Base-by-base conservation (phyloP, 2,888 invertebrate species). In the Falcaria lacertinaria region DNA sequence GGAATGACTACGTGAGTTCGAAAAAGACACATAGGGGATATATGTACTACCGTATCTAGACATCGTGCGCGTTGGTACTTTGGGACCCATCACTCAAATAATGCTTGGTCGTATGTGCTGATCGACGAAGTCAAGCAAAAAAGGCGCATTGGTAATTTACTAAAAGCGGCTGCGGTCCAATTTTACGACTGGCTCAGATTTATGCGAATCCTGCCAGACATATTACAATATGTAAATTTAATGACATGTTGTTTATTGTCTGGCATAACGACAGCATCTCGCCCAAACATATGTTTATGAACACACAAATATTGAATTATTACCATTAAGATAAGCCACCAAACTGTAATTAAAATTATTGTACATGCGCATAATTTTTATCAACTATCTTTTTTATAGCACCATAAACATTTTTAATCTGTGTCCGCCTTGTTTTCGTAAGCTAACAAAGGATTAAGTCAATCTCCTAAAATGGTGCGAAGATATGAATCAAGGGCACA, bases 181-280 rank as follows among this genome's bases (percentile, higher is more conserved):
- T 71, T 75, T 75, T 74, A 73, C 65, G 69, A 67, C 61, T 53
- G 45, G 54, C 61, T 58, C 63, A 48, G 70, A 62, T 74, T 63
- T 59, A 54, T 57, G 64, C 62, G 60, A 63, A 72, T 72, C 64
- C 66, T 71, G 60, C 51, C 70, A 71, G 74, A 82, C 60, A 68
- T 78, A 81, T 75, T 69, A 70, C 73, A 48, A 52, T 73, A 82
- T 81, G 80, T 68, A 75, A 81, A 84, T 82, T 74, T 74, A 67
- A 76, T 69, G 74, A 72, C 71, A 67, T 62, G 60, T 62, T 74
- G 72, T 77, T 77, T 79, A 78, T 76, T 76, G 66, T 72, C 69
- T 56, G 56, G 47, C 58, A 56, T 66, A 68, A 70, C 62, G 64
- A 71, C 64, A 57, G 59, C 58, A 50, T 55, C 54, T 54, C 57